Evolutionary conservation across 2,888 invertebrate species (phyloP).

Genomic region (Amphimallon solstitiale): DNA sequence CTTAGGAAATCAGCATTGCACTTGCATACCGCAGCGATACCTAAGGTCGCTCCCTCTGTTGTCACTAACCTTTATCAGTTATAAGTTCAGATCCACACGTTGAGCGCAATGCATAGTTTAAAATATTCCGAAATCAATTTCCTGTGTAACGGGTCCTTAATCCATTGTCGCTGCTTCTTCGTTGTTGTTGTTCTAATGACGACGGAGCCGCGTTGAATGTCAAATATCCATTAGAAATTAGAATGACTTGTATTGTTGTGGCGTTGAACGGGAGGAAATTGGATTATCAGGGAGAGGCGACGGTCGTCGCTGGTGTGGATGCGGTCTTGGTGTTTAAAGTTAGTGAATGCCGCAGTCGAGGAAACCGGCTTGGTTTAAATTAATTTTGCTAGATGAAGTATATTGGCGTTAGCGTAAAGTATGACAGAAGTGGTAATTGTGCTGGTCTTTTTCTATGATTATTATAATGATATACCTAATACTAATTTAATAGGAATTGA

Average conservation of each 20-base stretch:
- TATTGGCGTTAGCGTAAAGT: too few species aligned
- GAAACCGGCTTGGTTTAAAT: background rate
- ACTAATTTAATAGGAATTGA: too few species aligned
- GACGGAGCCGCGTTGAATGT: slow-evolving; percentile 1
- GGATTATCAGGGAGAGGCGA: slow-evolving; percentile 5
- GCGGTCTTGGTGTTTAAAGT: background rate
- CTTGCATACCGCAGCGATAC: background rate
- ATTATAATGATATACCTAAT: too few species aligned
- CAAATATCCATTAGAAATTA: slow-evolving; percentile 29
- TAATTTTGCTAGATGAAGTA: background rate
- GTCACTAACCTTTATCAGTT: slow-evolving; percentile 19
- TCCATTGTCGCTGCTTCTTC: slow-evolving; percentile 11
- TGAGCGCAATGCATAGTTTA: slow-evolving; percentile 8
- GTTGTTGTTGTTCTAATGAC: slow-evolving; percentile 15
- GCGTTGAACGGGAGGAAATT: slow-evolving; percentile 21
- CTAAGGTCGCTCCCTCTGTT: background rate
- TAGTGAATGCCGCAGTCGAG: slow-evolving; percentile 5
- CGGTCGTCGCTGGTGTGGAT: too few species aligned
- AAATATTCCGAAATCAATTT: slow-evolving; percentile 29
- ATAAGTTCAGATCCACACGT: background rate
- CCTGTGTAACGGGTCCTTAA: slow-evolving; percentile 24
- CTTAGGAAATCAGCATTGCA: slow-evolving; percentile 19
- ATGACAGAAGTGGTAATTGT: too few species aligned
- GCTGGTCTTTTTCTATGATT: too few species aligned
- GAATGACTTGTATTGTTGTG: slow-evolving; percentile 19